phyloP scores from a whole-genome alignment of 2,797 vertebrate genomes.

The Clarias laeviceps region DNA sequence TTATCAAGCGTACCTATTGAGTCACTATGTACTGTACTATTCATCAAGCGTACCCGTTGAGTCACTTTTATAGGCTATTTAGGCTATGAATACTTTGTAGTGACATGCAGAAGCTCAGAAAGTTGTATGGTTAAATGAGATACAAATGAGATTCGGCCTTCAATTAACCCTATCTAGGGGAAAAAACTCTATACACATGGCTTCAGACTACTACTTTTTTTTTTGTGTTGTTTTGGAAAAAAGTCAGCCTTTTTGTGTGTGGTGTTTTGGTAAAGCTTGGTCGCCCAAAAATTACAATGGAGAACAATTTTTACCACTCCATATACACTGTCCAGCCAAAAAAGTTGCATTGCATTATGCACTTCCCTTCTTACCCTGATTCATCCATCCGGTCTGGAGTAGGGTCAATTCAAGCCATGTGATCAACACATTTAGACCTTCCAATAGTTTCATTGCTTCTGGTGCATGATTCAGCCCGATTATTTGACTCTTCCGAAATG shows the following conservation, averaged over 20 bases:
- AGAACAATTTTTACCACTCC: not conserved
- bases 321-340: not conserved
- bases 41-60: slow-evolving; percentile 14
- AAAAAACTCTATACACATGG: slow-evolving; percentile 59
- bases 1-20: slow-evolving; percentile 19
- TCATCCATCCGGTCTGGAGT: too few relatives aligned
- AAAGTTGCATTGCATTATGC: too few relatives aligned
- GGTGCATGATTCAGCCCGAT: too few relatives aligned
- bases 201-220: slow-evolving; percentile 54
- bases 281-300: not conserved
- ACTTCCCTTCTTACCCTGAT: too few relatives aligned
- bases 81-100: not conserved
- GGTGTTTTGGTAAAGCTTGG: slow-evolving; percentile 4
- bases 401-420: too few relatives aligned
- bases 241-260: slow-evolving; percentile 24
- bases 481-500: too few relatives aligned
- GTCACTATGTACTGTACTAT: slow-evolving; percentile 17
- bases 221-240: slow-evolving; percentile 58
- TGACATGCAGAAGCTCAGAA: not conserved
- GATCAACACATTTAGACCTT: too few relatives aligned
- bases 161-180: slow-evolving; percentile 55
- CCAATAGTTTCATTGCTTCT: too few relatives aligned
- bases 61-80: not conserved
- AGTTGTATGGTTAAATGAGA: not conserved
- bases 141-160: slow-evolving; percentile 51